Percentiles rank a stretch among this genome's conserved stretches.
These are phyloP conservation scores for Coregonus clupeaformis DNA, from an alignment of 2,113 vertebrate species.

Conservation along the genomic window DNA sequence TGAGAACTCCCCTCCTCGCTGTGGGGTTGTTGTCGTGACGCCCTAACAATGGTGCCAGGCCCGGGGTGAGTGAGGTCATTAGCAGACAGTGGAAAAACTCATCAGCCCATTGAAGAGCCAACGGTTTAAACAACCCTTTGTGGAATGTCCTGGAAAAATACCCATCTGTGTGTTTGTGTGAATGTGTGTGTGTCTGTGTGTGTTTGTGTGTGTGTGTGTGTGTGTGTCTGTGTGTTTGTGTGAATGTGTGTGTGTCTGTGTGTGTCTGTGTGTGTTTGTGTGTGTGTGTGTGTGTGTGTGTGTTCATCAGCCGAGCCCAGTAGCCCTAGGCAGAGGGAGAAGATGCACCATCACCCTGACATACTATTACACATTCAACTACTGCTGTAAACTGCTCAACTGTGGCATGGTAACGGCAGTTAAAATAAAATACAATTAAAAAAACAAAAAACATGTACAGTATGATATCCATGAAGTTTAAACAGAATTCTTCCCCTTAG, in stretches of 20 bases:
- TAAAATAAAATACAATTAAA: constrained; percentile 11
- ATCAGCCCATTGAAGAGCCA: constrained; percentile 7
- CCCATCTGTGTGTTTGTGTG: neutral
- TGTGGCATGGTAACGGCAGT: constrained; percentile 33
- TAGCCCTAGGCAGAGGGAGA: constrained; percentile 42
- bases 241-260: too few species aligned
- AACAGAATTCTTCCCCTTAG: neutral
- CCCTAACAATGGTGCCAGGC: constrained; percentile 36
- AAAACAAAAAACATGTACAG: neutral
- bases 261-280: too few species aligned
- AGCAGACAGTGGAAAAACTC: constrained; percentile 15
- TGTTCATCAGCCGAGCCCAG: constrained; percentile 22
- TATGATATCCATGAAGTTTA: neutral
- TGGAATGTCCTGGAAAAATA: constrained; percentile 60
- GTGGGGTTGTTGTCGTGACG: constrained; percentile 44
- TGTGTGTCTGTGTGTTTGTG: neutral
- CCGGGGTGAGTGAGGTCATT: constrained; percentile 12
- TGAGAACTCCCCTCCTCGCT: constrained; percentile 21
- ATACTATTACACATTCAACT: constrained; percentile 56
- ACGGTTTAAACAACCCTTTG: constrained; percentile 9
- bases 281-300: constrained; percentile 16
- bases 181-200: too few species aligned
- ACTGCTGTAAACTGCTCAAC: constrained; percentile 36
- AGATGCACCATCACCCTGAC: constrained; percentile 59
- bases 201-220: too few species aligned